These are phyloP conservation scores for Takifugu ocellatus DNA, from an alignment of 2,797 vertebrate genomes.

Conservation along the genomic window DNA sequence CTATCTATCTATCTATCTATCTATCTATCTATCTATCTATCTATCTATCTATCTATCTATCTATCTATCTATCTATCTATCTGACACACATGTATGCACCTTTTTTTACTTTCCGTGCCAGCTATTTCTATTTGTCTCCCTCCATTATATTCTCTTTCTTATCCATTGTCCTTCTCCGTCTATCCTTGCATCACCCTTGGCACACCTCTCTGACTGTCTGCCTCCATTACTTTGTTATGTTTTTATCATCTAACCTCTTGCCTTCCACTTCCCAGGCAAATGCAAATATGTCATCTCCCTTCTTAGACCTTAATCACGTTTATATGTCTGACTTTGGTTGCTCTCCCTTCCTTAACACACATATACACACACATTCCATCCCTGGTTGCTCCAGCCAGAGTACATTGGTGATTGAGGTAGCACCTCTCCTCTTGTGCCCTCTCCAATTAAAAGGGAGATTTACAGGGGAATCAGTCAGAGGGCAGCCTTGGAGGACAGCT, in stretches of 20 bases:
- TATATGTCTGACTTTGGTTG: conserved; percentile 39
- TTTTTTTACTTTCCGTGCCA: conserved; percentile 54
- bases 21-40: too few species aligned
- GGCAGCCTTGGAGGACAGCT: conserved; percentile 71
- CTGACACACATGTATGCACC: conserved; percentile 22
- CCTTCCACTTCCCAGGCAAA: conserved; percentile 43
- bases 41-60: too few species aligned
- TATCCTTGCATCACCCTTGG: conserved; percentile 62
- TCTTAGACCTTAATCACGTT: conserved; percentile 48
- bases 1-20: background rate
- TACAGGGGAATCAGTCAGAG: conserved; percentile 74
- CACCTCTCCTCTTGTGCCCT: conserved; percentile 62
- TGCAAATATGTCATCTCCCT: conserved; percentile 64
- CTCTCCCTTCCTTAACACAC: conserved; percentile 32
- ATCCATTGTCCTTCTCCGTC: conserved; percentile 56
- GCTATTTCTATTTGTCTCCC: conserved; percentile 65
- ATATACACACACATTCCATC: conserved; percentile 29
- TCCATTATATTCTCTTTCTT: conserved; percentile 62
- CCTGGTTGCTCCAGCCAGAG: conserved; percentile 18
- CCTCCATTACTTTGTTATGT: conserved; percentile 55
- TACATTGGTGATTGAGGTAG: conserved; percentile 60
- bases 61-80: too few species aligned
- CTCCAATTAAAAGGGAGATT: conserved; percentile 78
- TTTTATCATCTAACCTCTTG: conserved; percentile 55
- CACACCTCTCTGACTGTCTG: conserved; percentile 46